Percentiles rank a stretch among this genome's conserved stretches.
Conservation (phyloP, 2,113 vertebrate genomes). For the Oryzias curvinotus region DNA sequence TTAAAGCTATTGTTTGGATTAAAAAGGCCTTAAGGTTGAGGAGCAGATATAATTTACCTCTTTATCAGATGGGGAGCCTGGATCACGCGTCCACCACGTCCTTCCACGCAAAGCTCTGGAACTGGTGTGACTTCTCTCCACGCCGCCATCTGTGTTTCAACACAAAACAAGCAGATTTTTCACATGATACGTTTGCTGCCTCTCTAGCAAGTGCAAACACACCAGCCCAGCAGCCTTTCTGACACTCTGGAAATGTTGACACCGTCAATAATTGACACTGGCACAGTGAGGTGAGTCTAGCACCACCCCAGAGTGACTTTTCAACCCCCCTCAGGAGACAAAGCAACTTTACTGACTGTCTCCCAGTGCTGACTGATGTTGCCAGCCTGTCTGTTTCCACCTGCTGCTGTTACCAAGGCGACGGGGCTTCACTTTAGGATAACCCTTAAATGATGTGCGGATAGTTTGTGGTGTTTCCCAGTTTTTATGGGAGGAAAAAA, state of each 20-base stretch:
- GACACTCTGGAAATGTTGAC: constrained; percentile 61
- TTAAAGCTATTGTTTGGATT: neutral
- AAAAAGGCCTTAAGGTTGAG: neutral
- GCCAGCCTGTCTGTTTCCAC: constrained; percentile 36
- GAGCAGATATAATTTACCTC: constrained; percentile 49
- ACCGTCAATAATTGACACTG: constrained; percentile 61
- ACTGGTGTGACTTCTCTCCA: constrained; percentile 32
- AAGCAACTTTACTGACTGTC: constrained; percentile 17
- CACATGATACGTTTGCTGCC: constrained; percentile 3
- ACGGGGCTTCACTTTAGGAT: constrained; percentile 45
- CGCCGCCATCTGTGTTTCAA: constrained; percentile 54
- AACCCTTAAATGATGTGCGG: constrained; percentile 30
- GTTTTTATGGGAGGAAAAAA: constrained; percentile 13
- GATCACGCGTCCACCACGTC: constrained; percentile 38
- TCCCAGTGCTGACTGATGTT: constrained; percentile 29
- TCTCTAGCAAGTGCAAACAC: constrained; percentile 12
- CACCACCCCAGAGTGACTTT: constrained; percentile 29
- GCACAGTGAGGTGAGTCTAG: constrained; percentile 25
- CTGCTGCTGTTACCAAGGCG: constrained; percentile 67
- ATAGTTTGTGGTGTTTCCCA: constrained; percentile 20
- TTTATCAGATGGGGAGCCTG: constrained; percentile 18
- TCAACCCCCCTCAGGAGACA: constrained; percentile 18
- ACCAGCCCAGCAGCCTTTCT: neutral
- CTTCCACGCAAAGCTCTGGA: constrained; percentile 9
- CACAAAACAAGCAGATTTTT: constrained; percentile 56